These are phyloP conservation scores for Neopelma chrysocephalum DNA, from an alignment of 2,797 vertebrate species.

Conservation along the genomic window DNA sequence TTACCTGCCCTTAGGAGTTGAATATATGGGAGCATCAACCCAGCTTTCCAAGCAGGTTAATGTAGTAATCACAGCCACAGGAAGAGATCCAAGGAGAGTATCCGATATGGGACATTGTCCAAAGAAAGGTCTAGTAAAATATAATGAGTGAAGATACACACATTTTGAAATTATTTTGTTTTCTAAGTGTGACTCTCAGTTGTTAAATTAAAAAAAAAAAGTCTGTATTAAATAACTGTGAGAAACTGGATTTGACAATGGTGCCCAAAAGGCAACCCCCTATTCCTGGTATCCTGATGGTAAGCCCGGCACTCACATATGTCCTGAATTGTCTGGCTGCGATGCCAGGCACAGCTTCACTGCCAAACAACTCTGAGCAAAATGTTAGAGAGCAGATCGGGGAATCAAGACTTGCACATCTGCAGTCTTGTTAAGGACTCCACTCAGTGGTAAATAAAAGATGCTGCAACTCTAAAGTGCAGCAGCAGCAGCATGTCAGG, in stretches of 20 bases:
- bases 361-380: neutral
- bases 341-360: neutral
- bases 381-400: neutral
- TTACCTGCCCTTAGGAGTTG: neutral
- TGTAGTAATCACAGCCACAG: neutral
- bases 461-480: neutral
- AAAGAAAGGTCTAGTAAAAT: neutral
- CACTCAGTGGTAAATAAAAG: conserved; percentile 34
- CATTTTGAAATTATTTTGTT: neutral
- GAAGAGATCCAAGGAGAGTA: neutral
- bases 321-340: accelerated
- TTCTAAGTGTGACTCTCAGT: neutral
- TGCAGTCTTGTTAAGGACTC: conserved; percentile 31
- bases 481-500: neutral
- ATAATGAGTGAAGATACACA: neutral
- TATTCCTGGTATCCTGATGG: neutral
- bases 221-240: neutral
- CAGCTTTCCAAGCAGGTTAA: neutral
- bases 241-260: neutral
- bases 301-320: neutral
- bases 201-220: neutral
- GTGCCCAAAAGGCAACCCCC: neutral
- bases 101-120: neutral
- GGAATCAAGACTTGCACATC: neutral
- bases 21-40: neutral